Percentiles rank a stretch among this genome's conserved stretches.
These are phyloP conservation scores for Anguilla japonica DNA, from an alignment of 2,113 vertebrate genomes.

Conservation along the genomic window DNA sequence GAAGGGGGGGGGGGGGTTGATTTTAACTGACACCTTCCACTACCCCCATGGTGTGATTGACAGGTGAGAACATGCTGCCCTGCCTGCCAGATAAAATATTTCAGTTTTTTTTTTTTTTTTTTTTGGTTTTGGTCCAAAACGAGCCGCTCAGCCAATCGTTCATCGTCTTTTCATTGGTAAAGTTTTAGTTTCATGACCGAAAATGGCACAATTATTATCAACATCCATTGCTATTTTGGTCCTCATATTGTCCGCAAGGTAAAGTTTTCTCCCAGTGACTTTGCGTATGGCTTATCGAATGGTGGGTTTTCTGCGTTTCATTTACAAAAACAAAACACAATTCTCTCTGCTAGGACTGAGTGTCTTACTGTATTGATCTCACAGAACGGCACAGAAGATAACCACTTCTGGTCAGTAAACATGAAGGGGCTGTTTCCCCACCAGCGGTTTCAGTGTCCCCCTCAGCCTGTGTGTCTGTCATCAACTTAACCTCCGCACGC, in stretches of 20 bases:
- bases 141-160: not conserved
- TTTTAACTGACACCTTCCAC: not conserved
- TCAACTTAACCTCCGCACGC: slow-evolving; percentile 80
- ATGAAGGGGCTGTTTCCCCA: slow-evolving; percentile 67
- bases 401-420: slow-evolving; percentile 64
- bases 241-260: slow-evolving; percentile 41
- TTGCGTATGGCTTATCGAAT: slow-evolving; percentile 29
- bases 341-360: slow-evolving; percentile 72
- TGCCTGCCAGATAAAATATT: slow-evolving; percentile 47
- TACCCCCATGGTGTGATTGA: not conserved
- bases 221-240: slow-evolving; percentile 57
- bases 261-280: slow-evolving; percentile 22
- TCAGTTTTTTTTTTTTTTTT: slow-evolving; percentile 26
- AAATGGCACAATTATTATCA: slow-evolving; percentile 73
- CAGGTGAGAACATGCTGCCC: slow-evolving; percentile 57
- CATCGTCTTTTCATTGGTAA: slow-evolving; percentile 28
- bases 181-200: slow-evolving; percentile 70
- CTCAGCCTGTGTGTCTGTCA: slow-evolving; percentile 76
- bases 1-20: slow-evolving; percentile 26
- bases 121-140: not conserved
- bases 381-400: slow-evolving; percentile 65
- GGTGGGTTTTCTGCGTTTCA: slow-evolving; percentile 49
- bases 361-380: slow-evolving; percentile 68
- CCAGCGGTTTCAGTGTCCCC: slow-evolving; percentile 68
- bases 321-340: slow-evolving; percentile 12